Evolutionary conservation across 2,113 vertebrate genomes (phyloP), one percentile per base, ranked within the genome.

Genomic region (Cyprinodon tularosa): DNA sequence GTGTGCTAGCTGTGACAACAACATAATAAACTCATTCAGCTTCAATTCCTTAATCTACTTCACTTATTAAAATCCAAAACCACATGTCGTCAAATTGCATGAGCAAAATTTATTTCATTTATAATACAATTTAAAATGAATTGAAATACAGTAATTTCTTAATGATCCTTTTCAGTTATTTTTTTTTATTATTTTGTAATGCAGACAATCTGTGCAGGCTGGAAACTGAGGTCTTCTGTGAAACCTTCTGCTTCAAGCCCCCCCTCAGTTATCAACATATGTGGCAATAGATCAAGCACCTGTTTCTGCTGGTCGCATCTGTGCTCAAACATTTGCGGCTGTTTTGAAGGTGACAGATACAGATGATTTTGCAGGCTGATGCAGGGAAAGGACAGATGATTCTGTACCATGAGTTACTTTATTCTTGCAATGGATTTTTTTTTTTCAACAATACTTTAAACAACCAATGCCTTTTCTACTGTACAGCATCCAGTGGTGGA

Each of bases 201-300:
- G 65, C 45, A 68, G 71, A 81, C 44, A 42, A 39, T 81, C 44
- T 72, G 17, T 12, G 36, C 53, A 10, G 68, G 68, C 65, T 64
- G 39, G 74, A 66, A 71, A 70, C 38, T 11, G 71, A 22, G 50
- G 66, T 65, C 79, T 14, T 37, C 74, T 84, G 78, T 66, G 83
- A 72, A 38, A 64, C 72, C 69, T 84, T 45, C 71, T 83, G 82
- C 82, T 86, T 66, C 61, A 44, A 67, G 8, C 38, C 79, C 76
- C 76, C 71, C 68, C 13, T 4, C 72, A 20, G 80, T 66, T 66
- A 79, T 84, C 81, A 75, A 53, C 90, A 86, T 84, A 81, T 83
- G 87, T 74, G 82, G 79, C 71, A 42, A 84, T 82, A 82, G 79
- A 90, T 84, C 82, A 86, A 88, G 77, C 85, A 88, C 84, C 90